Base-by-base conservation (phyloP, 2,797 vertebrate species). In the Molothrus aeneus region DNA sequence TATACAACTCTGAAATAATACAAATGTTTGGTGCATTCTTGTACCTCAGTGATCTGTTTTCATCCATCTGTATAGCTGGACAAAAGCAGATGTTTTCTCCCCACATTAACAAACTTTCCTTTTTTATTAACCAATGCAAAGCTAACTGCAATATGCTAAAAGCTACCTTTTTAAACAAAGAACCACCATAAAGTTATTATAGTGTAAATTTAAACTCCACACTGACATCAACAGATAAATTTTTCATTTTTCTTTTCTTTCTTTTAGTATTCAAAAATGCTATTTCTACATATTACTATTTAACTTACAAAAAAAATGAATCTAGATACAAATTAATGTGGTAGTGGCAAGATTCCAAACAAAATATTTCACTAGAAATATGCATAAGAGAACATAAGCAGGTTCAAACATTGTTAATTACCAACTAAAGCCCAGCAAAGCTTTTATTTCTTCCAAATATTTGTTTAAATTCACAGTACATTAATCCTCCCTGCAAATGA, bases 341-440 rank as follows among this genome's bases (percentile, higher is more conserved):
- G 38, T 77, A 91, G 70, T 95, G 93, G 94, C 87, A 97, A 71
- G 57, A 92, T 92, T 97, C 92, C 92, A 96, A 93, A 96, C 77
- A 71, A 95, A 97, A 94, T 95, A 74, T 96, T 96, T 93, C 93
- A 96, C 87, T 78, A 61, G 82, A 92, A 96, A 95, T 85, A 97
- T 68, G 71, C 91, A 97, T 94, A 97, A 87, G 74, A 93, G 86
- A 96, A 96, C 54, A 89, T 50, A 82, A 93, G 70, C 77, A 92
- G 91, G 66, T 95, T 93, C 90, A 95, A 95, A 74, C 71, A 92
- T 53, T 93, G 81, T 56, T 93, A 94, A 96, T 95, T 90, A 95
- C 89, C 84, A 94, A 86, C 56, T 68, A 90, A 93, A 97, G 65
- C 88, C 88, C 92, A 91, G 40, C 31, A 90, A 95, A 96, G 25